Conservation (phyloP, 2,113 vertebrate genomes). For the pig (Sus scrofa) region DNA sequence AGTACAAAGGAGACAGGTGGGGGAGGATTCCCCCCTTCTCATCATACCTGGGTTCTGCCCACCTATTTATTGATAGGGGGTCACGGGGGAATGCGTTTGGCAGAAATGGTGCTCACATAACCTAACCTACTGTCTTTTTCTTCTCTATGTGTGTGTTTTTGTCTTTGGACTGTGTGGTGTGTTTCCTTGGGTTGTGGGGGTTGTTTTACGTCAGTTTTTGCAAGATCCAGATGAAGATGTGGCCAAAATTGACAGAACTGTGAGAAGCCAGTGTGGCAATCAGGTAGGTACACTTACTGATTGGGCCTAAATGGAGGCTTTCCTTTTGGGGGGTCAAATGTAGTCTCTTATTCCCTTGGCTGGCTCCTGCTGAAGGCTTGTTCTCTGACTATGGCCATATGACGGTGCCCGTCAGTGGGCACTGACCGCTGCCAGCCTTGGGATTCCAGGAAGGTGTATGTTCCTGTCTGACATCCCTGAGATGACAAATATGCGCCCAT, state of each 20-base stretch:
- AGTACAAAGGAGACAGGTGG: conserved; percentile 85
- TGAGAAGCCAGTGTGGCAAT: conserved; percentile 88
- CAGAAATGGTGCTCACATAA: not conserved
- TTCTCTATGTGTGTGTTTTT: conserved; percentile 14
- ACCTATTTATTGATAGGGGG: not conserved
- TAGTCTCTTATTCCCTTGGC: not conserved
- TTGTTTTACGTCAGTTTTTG: conserved; percentile 88
- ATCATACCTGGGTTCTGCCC: conserved; percentile 11
- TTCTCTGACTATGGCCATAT: not conserved
- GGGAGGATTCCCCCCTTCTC: not conserved
- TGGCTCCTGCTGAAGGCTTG: not conserved
- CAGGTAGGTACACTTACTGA: conserved; percentile 86
- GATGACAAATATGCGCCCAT: not conserved
- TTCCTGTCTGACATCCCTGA: conserved; percentile 22
- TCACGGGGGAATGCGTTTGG: rapidly evolving
- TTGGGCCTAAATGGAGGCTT: no score
- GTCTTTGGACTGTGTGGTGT: not conserved
- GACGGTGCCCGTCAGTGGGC: not conserved
- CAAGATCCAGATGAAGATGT: conserved; percentile 95
- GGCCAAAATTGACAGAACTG: conserved; percentile 87
- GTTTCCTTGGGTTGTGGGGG: not conserved
- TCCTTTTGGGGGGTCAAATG: not conserved
- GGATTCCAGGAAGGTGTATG: conserved; percentile 14
- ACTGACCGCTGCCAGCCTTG: not conserved
- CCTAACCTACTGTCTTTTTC: not conserved